These are phyloP conservation scores for Drosophila setosimentum DNA, from an alignment of 2,888 invertebrate genomes.

Conservation along the genomic window DNA sequence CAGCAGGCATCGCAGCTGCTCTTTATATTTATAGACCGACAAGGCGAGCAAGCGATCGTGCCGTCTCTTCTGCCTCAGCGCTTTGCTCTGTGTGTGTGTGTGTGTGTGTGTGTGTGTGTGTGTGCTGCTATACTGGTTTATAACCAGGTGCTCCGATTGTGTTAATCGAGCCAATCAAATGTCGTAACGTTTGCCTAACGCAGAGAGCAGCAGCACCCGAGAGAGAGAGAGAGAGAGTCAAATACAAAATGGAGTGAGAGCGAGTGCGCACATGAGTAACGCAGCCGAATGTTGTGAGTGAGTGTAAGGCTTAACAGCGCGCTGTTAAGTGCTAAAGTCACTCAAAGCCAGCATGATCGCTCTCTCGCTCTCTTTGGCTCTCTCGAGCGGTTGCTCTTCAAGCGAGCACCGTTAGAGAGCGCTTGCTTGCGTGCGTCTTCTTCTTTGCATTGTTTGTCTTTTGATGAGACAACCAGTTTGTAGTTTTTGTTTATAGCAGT, in stretches of 20 bases:
- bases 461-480: conserved; percentile 77
- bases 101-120: conserved; percentile 34
- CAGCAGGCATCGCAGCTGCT: conserved; percentile 38
- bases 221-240: conserved; percentile 27
- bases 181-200: conserved; percentile 55
- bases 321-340: conserved; percentile 52
- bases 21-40: conserved; percentile 69
- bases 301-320: conserved; percentile 30
- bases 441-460: conserved; percentile 65
- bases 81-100: conserved; percentile 5
- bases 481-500: conserved; percentile 71
- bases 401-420: conserved; percentile 75
- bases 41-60: conserved; percentile 51
- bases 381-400: conserved; percentile 28
- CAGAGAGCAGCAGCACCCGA: conserved; percentile 23
- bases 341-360: conserved; percentile 45
- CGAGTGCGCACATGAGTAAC: conserved; percentile 31
- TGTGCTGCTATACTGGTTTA: conserved; percentile 69
- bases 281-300: conserved; percentile 19
- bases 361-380: background rate
- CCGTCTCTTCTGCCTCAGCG: conserved; percentile 19
- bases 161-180: conserved; percentile 84
- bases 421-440: conserved; percentile 23
- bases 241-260: conserved; percentile 67
- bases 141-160: conserved; percentile 83